Conservation (phyloP, 2,888 invertebrate species). For the Pyrrhia umbra region DNA sequence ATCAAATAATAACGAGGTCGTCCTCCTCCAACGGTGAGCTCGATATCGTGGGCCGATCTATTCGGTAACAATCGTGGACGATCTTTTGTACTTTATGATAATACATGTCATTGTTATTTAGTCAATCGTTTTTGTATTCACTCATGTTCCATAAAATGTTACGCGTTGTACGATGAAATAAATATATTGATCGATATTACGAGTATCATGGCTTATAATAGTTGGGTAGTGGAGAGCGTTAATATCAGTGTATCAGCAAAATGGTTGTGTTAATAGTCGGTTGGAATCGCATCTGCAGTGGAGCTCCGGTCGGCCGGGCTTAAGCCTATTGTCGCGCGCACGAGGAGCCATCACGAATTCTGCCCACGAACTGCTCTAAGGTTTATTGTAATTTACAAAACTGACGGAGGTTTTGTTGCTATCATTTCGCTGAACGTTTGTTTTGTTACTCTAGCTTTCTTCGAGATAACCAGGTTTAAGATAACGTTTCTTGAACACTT, state of each 20-base stretch:
- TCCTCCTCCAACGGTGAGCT: constrained; percentile 77
- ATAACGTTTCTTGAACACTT: constrained; percentile 64
- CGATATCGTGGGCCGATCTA: constrained; percentile 82
- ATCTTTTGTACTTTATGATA: constrained; percentile 84
- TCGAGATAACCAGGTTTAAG: constrained; percentile 63
- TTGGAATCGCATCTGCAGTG: constrained; percentile 77
- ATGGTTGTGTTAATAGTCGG: constrained; percentile 78
- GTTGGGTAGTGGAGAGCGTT: constrained; percentile 49
- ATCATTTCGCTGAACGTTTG: constrained; percentile 81
- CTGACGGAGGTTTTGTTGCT: constrained; percentile 84
- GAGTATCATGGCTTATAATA: constrained; percentile 52
- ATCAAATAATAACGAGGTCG: constrained; percentile 88
- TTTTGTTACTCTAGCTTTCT: constrained; percentile 75
- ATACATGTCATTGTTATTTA: constrained; percentile 79
- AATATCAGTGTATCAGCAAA: constrained; percentile 72
- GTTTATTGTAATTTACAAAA: constrained; percentile 89
- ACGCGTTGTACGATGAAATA: constrained; percentile 56
- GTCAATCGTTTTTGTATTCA: constrained; percentile 75
- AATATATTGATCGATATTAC: constrained; percentile 56
- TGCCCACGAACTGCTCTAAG: constrained; percentile 83
- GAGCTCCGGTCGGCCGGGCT: constrained; percentile 68
- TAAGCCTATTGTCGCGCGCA: constrained; percentile 84
- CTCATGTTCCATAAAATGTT: constrained; percentile 67
- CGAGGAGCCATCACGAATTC: constrained; percentile 83
- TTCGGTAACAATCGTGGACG: constrained; percentile 79